phyloP scores from a whole-genome alignment of 1,140 invertebrate genomes.

The Saccostrea cuccullata region DNA sequence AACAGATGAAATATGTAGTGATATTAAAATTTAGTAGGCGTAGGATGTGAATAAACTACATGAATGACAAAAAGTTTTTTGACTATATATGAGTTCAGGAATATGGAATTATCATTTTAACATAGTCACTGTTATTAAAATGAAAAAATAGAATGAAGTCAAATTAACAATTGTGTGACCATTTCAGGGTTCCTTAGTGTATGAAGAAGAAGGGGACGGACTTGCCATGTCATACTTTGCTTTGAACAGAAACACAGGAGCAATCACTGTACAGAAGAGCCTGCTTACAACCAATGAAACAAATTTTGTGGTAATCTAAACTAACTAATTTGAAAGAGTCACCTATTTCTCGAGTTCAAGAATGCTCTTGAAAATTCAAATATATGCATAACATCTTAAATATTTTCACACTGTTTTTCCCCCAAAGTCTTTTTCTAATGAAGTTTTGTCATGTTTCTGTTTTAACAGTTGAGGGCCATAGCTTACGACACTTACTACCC shows the following conservation, averaged over 20 bases:
- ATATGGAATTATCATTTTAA: too few relatives aligned
- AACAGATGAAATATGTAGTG: too few relatives aligned
- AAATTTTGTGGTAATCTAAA: conserved; percentile 40
- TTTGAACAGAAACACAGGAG: conserved; percentile 50
- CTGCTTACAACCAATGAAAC: conserved; percentile 45
- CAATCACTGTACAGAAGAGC: conserved; percentile 52
- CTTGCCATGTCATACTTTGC: conserved; percentile 59
- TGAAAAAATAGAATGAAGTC: neutral
- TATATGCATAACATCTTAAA: too few relatives aligned
- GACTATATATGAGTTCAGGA: too few relatives aligned
- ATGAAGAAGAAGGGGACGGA: conserved; percentile 56
- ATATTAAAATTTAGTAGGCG: too few relatives aligned
- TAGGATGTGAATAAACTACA: too few relatives aligned
- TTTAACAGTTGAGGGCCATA: conserved; percentile 60
- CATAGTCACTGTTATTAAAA: too few relatives aligned
- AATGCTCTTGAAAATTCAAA: too few relatives aligned
- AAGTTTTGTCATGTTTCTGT: neutral
- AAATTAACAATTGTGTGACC: neutral
- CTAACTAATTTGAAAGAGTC: neutral
- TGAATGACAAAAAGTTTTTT: too few relatives aligned
- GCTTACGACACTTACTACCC: conserved; percentile 72
- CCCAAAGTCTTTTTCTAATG: too few relatives aligned
- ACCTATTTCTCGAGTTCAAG: neutral
- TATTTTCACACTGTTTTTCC: too few relatives aligned
- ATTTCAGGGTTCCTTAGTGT: conserved; percentile 60